Evolutionary conservation across 92 coral and sea anemone genomes (phyloP), one percentile per base, ranked within the genome.

Genomic region (Phymanthus crucifer): DNA sequence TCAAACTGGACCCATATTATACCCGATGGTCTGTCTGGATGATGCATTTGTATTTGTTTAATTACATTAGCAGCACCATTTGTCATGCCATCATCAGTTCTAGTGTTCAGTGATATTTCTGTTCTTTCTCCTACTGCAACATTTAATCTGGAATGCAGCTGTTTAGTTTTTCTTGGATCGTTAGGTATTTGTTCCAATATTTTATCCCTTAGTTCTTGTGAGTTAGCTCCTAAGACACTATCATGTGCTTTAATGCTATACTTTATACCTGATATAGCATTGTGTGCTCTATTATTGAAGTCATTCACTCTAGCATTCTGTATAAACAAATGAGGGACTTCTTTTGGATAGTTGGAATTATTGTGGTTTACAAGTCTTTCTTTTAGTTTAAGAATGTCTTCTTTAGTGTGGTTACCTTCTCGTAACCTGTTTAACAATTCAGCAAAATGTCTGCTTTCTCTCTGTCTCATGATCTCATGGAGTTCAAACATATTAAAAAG

Each of bases 141-240:
- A 5, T 43, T 5, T 43, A 43, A 43, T 13, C 5, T 13, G 5
- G 48, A 43, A n/a, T n/a, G n/a, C n/a, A n/a, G n/a, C n/a, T n/a
- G n/a, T n/a, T n/a, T n/a, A n/a, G n/a, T n/a, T n/a, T 43, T 43
- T 13, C 48, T 43, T 43, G 48, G 48, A 43, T 43, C 48, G 13
- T 43, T 43, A 43, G 48, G 48, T 43, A 43, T 43, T 86, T 83
- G 88, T 37, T 71, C 83, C 78, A 85, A 48, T 24, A 85, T 85
- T 58, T 84, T 84, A 38, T 84, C 88, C 61, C 78, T 78, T 45
- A 84, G 78, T 40, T 84, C 78, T 31, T 79, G 78, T 2, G 88
- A 84, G 43, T 71, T 46, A 12, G 89, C 85, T 74, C 89, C 85
- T 71, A 85, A 52, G 38, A 85, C 89, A 85, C 89, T 85, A 47